Percentiles rank a stretch among this genome's conserved stretches.
Evolutionary conservation across 2,113 vertebrate species (phyloP).

Genomic region (Gavialis gangeticus): DNA sequence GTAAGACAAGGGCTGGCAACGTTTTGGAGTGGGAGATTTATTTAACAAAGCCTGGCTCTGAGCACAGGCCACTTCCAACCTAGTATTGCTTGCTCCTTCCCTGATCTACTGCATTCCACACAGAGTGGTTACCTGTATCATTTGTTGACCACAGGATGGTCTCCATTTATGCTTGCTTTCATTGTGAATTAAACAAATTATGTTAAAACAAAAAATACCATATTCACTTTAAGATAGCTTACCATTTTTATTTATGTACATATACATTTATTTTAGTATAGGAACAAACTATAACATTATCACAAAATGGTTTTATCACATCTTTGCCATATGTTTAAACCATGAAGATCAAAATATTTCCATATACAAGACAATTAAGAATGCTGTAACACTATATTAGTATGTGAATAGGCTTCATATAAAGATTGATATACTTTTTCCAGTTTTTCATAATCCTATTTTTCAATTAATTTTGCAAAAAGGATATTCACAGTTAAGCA

Average conservation of each 20-base stretch:
- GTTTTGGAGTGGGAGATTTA: no score
- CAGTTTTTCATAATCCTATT: background rate
- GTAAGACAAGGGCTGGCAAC: no score
- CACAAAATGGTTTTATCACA: background rate
- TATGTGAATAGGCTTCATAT: background rate
- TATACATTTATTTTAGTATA: background rate
- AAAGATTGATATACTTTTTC: background rate
- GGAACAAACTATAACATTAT: accelerated
- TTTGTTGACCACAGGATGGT: background rate
- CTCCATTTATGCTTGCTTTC: background rate
- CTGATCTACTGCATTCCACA: no score
- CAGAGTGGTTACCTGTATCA: no score
- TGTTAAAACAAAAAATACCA: no score
- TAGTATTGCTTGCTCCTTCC: no score
- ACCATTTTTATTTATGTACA: no score
- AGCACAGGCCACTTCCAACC: no score
- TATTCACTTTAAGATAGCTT: no score
- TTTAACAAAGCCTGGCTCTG: no score
- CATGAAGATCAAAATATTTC: background rate
- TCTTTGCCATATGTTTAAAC: background rate
- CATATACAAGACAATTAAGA: background rate
- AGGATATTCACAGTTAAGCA: no score
- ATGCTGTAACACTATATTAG: background rate
- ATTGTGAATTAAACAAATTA: accelerated
- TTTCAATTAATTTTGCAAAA: background rate